Percentiles rank a stretch among this genome's conserved stretches.
Conservation (phyloP, 2,113 vertebrate species). For the Xenus cinereus region DNA sequence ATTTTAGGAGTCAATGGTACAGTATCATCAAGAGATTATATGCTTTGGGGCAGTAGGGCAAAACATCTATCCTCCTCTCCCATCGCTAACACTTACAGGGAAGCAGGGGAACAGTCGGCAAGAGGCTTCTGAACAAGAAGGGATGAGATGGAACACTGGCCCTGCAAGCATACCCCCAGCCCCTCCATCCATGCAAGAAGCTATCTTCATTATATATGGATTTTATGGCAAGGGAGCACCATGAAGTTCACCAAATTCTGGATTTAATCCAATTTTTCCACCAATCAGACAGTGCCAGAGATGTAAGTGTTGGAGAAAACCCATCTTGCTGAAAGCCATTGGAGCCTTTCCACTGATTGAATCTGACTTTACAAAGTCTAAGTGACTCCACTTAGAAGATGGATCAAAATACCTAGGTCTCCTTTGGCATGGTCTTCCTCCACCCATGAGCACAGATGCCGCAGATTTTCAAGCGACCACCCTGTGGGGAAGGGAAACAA, state of each 20-base stretch:
- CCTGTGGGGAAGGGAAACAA: neutral
- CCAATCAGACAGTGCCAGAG: neutral
- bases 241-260: neutral
- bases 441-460: neutral
- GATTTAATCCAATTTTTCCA: neutral
- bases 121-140: neutral
- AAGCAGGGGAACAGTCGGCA: neutral
- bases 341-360: neutral
- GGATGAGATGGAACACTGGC: neutral
- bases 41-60: neutral
- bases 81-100: neutral
- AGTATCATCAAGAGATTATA: neutral
- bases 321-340: neutral
- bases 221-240: neutral
- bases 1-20: neutral
- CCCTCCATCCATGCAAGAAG: neutral
- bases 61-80: neutral
- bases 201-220: neutral
- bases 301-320: neutral
- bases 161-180: rapidly evolving
- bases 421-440: neutral
- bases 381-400: neutral
- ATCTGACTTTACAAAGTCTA: neutral
- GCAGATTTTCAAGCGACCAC: neutral
- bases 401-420: neutral